Base-by-base conservation (phyloP, 2,888 invertebrate species). In the Protonemura montana region DNA sequence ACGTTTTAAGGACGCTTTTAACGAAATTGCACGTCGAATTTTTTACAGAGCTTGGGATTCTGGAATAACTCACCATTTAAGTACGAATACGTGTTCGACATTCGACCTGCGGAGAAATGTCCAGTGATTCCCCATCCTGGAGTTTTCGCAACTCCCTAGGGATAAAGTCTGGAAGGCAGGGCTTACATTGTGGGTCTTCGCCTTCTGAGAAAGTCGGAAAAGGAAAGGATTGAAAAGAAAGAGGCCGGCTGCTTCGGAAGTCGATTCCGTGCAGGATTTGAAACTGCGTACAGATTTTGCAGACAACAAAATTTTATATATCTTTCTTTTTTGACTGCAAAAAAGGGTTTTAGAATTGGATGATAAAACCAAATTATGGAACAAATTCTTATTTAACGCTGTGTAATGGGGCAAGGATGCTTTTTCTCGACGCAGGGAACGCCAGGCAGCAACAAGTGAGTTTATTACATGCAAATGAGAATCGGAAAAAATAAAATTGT, bases 71-170 rank as follows among this genome's bases (percentile, higher is more conserved):
- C 28, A n/a, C 26, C 27, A 5, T n/a, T 81, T 28, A 81, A 81
- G 81, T 81, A 16, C 81, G 30, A n/a, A 81, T 81, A 16, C 81
- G 81, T 81, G 81, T 81, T 81, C 78, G 78, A 78, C 78, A 27
- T 26, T 78, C 78, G 78, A 78, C 26, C 81, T 30, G 30, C n/a
- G 30, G 30, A 28, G 81, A 28, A 30, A 10, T 30, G 81, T 29
- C 30, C 28, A 81, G n/a, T 7, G 81, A 30, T 29, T 81, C 27
- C 6, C 28, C 80, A 28, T 27, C 10, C 59, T 59, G 59, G 21
- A 59, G 21, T 59, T 10, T 21, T 2, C 3, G 59, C 59, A 10
- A 21, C 2, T 59, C 59, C 59, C 59, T 3, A 10, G 13, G 59
- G 59, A 59, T 59, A 7, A 6, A 35, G 35, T 59, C 59, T 59